phyloP scores from a whole-genome alignment of 2,113 vertebrate species.

The Typhlomys cinereus region DNA sequence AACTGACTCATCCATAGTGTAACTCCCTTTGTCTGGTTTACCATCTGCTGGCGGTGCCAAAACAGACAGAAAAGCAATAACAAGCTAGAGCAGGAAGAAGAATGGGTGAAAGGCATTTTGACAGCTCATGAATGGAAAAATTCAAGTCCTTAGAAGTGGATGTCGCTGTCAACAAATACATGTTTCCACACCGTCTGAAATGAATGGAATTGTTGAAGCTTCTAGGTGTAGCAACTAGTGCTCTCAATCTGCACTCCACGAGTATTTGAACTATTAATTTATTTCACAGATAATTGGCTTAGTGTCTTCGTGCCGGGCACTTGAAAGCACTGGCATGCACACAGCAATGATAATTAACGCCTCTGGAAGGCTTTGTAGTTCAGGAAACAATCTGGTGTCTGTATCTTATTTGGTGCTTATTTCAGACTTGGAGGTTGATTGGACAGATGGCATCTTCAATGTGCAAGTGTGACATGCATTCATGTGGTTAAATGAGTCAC shows the following conservation, averaged over 20 bases:
- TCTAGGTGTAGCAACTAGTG: neutral
- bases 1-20: neutral
- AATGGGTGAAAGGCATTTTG: neutral
- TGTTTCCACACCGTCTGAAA: neutral
- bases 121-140: neutral
- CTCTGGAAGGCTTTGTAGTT: neutral
- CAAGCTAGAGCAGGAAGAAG: neutral
- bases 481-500: neutral
- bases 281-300: neutral
- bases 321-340: neutral
- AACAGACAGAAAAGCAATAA: neutral
- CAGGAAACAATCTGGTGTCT: neutral
- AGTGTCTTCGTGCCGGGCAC: neutral
- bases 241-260: neutral
- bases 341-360: neutral
- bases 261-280: slow-evolving; percentile 7
- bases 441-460: neutral
- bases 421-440: neutral
- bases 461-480: neutral
- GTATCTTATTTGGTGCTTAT: neutral
- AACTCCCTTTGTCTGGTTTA: neutral
- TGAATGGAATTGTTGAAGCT: neutral
- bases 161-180: neutral
- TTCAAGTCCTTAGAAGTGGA: neutral
- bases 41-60: neutral